Conservation (phyloP, 1,140 invertebrate species). For the Drosophila biarmipes region DNA sequence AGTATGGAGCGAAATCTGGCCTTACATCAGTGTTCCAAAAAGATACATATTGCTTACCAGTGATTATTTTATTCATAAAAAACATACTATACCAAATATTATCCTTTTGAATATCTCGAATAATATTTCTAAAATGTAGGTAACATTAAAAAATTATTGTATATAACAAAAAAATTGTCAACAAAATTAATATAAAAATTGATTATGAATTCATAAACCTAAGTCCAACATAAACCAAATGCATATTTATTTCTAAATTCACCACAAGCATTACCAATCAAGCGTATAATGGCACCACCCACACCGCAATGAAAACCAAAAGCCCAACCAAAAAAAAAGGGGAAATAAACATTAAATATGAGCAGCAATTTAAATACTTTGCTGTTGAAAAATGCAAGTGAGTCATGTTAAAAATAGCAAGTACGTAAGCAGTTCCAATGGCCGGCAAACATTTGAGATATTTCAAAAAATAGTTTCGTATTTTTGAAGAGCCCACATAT, state of each 20-base stretch:
- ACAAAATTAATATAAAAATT: no score
- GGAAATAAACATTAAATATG: slow-evolving; percentile 22
- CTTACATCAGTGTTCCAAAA: slow-evolving; percentile 39
- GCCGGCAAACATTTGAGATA: slow-evolving; percentile 67
- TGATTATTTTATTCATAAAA: no score
- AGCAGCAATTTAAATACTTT: slow-evolving; percentile 50
- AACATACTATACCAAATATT: no score
- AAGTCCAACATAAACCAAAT: no score
- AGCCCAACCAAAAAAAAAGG: not conserved
- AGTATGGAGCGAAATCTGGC: slow-evolving; percentile 84
- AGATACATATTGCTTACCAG: no score
- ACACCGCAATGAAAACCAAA: slow-evolving; percentile 5
- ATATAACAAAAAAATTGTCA: no score
- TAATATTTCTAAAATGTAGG: no score
- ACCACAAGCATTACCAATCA: not conserved
- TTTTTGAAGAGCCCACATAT: slow-evolving; percentile 27
- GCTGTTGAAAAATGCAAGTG: slow-evolving; percentile 34
- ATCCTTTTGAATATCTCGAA: no score
- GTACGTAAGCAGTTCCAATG: slow-evolving; percentile 39
- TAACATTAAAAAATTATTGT: no score
- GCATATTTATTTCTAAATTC: no score
- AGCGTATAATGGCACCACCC: slow-evolving; percentile 9
- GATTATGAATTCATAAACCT: no score
- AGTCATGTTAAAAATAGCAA: slow-evolving; percentile 69
- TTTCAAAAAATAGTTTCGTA: slow-evolving; percentile 41